Conservation (phyloP, 2,113 vertebrate genomes). For the Tyrannus savana region DNA sequence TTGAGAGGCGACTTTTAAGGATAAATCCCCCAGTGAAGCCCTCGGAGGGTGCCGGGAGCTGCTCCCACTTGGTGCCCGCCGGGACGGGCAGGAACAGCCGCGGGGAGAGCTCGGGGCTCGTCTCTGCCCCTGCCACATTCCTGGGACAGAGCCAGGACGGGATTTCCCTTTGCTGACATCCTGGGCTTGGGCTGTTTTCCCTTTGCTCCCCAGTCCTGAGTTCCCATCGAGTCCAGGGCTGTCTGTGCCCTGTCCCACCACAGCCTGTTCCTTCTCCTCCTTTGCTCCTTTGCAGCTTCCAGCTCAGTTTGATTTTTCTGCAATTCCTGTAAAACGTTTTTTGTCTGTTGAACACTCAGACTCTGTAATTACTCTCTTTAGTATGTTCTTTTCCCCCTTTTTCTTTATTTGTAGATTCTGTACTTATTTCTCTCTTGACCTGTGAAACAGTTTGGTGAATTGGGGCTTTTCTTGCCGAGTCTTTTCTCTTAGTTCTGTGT, state of each 20-base stretch:
- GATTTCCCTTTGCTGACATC: not conserved
- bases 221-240: not conserved
- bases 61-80: accelerated
- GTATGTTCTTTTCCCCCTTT: not conserved
- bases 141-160: not conserved
- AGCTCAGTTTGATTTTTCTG: not conserved
- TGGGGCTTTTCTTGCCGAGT: not conserved
- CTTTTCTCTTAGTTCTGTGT: not conserved
- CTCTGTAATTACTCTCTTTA: not conserved
- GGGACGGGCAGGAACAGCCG: not conserved
- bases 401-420: not conserved
- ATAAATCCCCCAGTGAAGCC: accelerated
- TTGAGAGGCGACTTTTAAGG: not conserved
- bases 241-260: not conserved
- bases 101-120: not conserved
- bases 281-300: not conserved
- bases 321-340: not conserved
- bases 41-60: accelerated
- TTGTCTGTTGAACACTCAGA: not conserved
- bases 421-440: not conserved
- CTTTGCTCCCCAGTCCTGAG: not conserved
- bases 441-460: not conserved
- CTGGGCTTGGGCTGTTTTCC: not conserved
- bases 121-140: not conserved
- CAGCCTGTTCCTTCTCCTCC: not conserved